phyloP scores from a whole-genome alignment of 2,888 invertebrate species.

The Agrochola lota region DNA sequence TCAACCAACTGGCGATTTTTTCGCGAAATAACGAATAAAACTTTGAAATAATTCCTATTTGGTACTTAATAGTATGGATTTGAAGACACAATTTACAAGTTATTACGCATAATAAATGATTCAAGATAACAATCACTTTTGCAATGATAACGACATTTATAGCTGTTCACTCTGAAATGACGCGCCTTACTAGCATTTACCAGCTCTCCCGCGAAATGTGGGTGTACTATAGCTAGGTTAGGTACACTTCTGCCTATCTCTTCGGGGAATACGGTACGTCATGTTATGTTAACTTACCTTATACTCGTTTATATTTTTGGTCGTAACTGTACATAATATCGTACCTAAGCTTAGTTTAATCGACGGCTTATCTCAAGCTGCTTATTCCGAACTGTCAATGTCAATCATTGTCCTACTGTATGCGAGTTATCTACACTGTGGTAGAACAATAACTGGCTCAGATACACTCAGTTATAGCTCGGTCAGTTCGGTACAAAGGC shows the following conservation, averaged over 20 bases:
- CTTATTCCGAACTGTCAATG: not conserved
- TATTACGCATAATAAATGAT: too few relatives aligned
- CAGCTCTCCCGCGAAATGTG: too few relatives aligned
- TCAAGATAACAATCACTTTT: not conserved
- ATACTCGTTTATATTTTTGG: not conserved
- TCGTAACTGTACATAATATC: not conserved
- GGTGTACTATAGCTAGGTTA: too few relatives aligned
- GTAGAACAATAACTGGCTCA: conserved; percentile 6
- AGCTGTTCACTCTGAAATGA: too few relatives aligned
- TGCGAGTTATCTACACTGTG: not conserved
- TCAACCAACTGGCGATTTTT: not conserved
- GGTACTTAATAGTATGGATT: too few relatives aligned
- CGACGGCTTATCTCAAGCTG: not conserved
- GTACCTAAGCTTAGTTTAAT: not conserved
- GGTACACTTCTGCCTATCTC: too few relatives aligned
- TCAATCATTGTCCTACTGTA: not conserved
- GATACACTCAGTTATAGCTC: not conserved
- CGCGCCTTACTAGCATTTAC: too few relatives aligned
- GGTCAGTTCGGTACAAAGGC: conserved; percentile 12
- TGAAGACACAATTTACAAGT: too few relatives aligned
- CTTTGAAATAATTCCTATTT: not conserved
- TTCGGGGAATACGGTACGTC: too few relatives aligned
- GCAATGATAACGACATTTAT: too few relatives aligned
- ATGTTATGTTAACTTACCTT: not conserved
- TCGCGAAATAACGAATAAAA: not conserved